Conservation (phyloP, 2,113 vertebrate genomes). For the Pipa parva region DNA sequence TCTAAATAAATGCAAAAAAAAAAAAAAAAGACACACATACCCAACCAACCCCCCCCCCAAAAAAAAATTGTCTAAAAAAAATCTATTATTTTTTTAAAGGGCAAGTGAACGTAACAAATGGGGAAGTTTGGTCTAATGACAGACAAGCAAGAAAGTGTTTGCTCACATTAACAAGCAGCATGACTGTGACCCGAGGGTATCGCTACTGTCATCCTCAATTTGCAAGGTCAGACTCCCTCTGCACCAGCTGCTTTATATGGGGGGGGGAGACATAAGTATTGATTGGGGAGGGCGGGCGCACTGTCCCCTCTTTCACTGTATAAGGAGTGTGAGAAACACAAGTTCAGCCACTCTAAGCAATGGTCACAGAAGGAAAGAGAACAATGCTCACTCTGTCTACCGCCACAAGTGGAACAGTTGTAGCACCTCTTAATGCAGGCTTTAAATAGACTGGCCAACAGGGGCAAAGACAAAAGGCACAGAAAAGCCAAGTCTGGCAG, state of each 20-base stretch:
- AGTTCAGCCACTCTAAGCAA: neutral
- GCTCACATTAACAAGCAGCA: neutral
- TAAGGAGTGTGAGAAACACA: neutral
- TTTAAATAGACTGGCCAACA: conserved; percentile 7
- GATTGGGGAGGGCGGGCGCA: neutral
- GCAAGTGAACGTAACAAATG: too few species aligned
- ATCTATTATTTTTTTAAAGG: too few species aligned
- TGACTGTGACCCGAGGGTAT: neutral
- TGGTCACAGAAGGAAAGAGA: neutral
- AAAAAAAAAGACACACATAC: too few species aligned
- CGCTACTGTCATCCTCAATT: neutral
- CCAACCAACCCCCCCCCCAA: too few species aligned
- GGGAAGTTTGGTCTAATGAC: too few species aligned
- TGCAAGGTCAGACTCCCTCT: neutral
- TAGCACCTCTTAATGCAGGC: neutral
- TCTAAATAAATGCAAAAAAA: too few species aligned
- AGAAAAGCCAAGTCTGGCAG: conserved; percentile 11
- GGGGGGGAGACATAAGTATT: neutral
- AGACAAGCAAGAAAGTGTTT: neutral
- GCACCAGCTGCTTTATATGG: neutral
- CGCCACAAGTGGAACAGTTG: neutral
- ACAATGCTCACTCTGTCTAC: conserved; percentile 17
- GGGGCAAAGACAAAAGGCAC: conserved; percentile 8
- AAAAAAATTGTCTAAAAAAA: too few species aligned
- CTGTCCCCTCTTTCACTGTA: neutral